These are phyloP conservation scores for Heteronetta atricapilla DNA, from an alignment of 2,113 vertebrate genomes.

Conservation along the genomic window DNA sequence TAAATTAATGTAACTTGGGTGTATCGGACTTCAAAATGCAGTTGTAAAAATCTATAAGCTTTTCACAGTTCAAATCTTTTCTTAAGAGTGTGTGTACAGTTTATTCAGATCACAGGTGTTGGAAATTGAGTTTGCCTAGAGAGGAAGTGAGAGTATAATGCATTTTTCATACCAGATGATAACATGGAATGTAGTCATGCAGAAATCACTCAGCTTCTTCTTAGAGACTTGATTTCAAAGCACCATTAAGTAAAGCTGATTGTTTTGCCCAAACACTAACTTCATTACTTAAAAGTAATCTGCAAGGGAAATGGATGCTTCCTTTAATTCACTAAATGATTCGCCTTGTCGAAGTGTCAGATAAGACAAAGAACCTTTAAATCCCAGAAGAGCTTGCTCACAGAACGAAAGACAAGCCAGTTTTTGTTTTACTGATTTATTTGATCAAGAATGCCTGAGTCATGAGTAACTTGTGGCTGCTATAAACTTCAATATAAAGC, in stretches of 20 bases:
- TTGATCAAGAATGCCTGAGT: constrained; percentile 44
- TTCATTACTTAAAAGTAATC: constrained; percentile 62
- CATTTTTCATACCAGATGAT: constrained; percentile 59
- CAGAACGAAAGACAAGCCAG: constrained; percentile 42
- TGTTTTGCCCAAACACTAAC: constrained; percentile 45
- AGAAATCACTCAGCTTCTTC: constrained; percentile 38
- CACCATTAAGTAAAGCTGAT: constrained; percentile 25
- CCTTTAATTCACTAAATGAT: constrained; percentile 55
- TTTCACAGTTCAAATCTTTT: constrained; percentile 4
- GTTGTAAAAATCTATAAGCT: constrained; percentile 23
- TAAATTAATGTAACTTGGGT: not conserved
- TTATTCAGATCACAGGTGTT: constrained; percentile 43
- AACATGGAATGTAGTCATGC: constrained; percentile 30
- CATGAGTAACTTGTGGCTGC: not conserved
- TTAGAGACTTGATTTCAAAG: constrained; percentile 17
- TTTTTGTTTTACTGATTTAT: constrained; percentile 48
- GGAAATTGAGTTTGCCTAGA: constrained; percentile 6
- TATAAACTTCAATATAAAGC: not conserved
- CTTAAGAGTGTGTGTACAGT: not conserved
- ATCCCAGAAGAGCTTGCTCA: constrained; percentile 34
- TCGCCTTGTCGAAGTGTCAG: constrained; percentile 26
- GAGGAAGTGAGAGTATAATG: constrained; percentile 44
- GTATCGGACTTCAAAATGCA: not conserved
- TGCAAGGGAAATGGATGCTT: constrained; percentile 62
- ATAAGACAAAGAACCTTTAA: constrained; percentile 65